Base-by-base conservation (phyloP, 1,140 invertebrate species). In the Drosophila nasuta region DNA sequence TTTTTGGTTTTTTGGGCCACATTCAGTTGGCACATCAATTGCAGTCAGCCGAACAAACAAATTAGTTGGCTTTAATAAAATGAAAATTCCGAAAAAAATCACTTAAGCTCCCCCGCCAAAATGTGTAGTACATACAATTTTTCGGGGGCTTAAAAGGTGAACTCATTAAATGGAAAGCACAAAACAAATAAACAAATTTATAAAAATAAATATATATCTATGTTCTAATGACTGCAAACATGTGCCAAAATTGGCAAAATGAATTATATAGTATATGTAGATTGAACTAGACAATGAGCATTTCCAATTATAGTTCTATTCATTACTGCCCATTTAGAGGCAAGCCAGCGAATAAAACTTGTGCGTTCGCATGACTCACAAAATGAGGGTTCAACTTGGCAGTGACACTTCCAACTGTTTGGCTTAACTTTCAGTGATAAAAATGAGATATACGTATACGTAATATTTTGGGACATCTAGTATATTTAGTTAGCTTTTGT, bases 171-270 rank as follows among this genome's bases (percentile, higher is more conserved):
- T 51, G 41, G 41, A 30, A 60, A 60, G 43, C 43, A 33, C 58
- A 48, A 45, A 75, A 58, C 69, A 56, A 74, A 76, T 80, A 76
- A 79, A 83, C 72, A 80, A 80, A 72, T 79, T 25, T 74, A 63
- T 68, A 80, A 80, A 83, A 68, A 85, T 79, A 76, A 75, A 74
- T 65, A 58, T 49, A 49, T 13, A 13, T 6, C n/a, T 6, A 7
- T 13, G n/a, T 6, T 7, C 45, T 30, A 41, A 49, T 38, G 11
- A 28, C 20, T 57, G 48, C 13, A 59, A 54, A 54, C 43, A 52
- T 59, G 43, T 68, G 58, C 64, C 59, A 75, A 41, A 54, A 43
- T 60, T 49, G 20, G 57, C 54, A 49, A 48, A 25, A 49, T 49
- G 20, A 49, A 33, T 1, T 30, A 49, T 38, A 20, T 51, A 17